A percentile compares a stretch with the other conserved stretches of the same genome.
phyloP scores from a whole-genome alignment of 2,888 invertebrate genomes.

The Acleris laterana region DNA sequence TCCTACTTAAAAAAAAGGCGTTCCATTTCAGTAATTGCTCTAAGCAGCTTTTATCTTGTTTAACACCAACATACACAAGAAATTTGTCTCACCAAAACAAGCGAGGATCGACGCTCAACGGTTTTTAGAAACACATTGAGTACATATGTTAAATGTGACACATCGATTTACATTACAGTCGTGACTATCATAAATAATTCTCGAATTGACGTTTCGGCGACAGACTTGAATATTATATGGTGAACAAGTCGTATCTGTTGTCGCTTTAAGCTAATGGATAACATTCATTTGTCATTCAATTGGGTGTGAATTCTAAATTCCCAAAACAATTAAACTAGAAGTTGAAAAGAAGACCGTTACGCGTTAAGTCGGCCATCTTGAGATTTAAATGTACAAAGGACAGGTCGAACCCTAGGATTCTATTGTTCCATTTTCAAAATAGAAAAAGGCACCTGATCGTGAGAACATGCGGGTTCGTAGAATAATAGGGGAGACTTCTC shows the following conservation, averaged over 20 bases:
- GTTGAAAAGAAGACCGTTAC: constrained; percentile 56
- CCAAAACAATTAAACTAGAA: constrained; percentile 20
- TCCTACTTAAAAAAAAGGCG: neutral
- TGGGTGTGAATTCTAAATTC: constrained; percentile 23
- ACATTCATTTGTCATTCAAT: constrained; percentile 23
- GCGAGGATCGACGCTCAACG: constrained; percentile 9
- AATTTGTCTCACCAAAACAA: constrained; percentile 16
- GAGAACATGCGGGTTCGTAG: constrained; percentile 42
- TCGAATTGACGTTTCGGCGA: constrained; percentile 21
- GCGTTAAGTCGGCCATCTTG: constrained; percentile 54
- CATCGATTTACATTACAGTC: constrained; percentile 43
- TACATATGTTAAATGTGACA: constrained; percentile 23
- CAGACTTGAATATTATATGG: constrained; percentile 29
- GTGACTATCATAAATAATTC: constrained; percentile 46
- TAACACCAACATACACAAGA: neutral
- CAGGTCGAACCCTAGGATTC: constrained; percentile 55
- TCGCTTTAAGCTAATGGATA: constrained; percentile 23
- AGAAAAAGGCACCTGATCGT: constrained; percentile 48
- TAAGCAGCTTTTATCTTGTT: neutral
- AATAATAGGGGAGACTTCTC: constrained; percentile 38
- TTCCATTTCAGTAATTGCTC: neutral
- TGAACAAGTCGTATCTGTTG: constrained; percentile 6
- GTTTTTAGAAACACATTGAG: constrained; percentile 19
- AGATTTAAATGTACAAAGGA: constrained; percentile 47
- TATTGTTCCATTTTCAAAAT: constrained; percentile 54